Evolutionary conservation across 2,113 vertebrate species (phyloP).

Genomic region (Trogon melanurus): DNA sequence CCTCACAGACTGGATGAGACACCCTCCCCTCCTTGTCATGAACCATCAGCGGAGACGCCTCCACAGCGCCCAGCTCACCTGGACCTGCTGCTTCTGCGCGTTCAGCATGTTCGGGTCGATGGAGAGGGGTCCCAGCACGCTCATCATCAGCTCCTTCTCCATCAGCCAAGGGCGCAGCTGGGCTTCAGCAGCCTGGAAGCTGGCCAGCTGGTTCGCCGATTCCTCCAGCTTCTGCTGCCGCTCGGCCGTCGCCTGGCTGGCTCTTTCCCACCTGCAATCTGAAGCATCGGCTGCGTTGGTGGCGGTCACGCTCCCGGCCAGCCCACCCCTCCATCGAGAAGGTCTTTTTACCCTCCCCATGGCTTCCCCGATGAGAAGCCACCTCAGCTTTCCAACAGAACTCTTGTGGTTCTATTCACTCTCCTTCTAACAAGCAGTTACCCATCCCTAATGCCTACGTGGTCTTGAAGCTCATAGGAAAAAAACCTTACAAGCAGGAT

Average conservation of each 20-base stretch:
- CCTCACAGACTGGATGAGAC: rapidly evolving
- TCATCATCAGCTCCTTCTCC: conserved; percentile 99
- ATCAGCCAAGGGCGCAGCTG: conserved; percentile 94
- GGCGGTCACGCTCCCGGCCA: rapidly evolving
- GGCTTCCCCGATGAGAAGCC: background rate
- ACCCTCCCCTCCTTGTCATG: rapidly evolving
- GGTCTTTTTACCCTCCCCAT: background rate
- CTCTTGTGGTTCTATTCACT: background rate
- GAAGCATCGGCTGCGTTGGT: background rate
- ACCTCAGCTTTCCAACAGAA: background rate
- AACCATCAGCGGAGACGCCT: rapidly evolving
- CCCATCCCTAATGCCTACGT: background rate
- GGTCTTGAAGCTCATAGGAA: background rate
- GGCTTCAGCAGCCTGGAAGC: conserved; percentile 85
- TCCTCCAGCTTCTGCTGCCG: conserved; percentile 93
- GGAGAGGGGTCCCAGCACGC: conserved; percentile 94
- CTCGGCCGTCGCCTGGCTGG: conserved; percentile 85
- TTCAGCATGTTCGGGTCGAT: conserved; percentile 98
- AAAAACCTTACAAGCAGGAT: background rate
- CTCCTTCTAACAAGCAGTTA: background rate
- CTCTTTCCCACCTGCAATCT: conserved; percentile 90
- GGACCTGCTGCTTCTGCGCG: conserved; percentile 96
- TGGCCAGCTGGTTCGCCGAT: conserved; percentile 88
- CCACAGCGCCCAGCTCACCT: conserved; percentile 76
- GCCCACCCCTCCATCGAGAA: background rate